Conservation (phyloP, 2,888 invertebrate genomes). For the Trichopoda pennipes region DNA sequence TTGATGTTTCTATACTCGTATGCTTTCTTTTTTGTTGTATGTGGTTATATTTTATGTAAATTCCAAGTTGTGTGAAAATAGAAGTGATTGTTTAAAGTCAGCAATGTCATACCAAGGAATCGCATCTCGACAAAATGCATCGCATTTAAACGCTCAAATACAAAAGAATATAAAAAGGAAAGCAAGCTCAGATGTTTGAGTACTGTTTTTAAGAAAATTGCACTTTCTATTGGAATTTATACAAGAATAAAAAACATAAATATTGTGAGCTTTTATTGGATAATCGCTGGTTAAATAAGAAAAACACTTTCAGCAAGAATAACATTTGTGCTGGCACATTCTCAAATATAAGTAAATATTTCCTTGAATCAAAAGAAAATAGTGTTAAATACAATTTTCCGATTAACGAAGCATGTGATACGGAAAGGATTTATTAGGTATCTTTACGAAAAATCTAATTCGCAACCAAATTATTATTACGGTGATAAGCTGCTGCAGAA, state of each 20-base stretch:
- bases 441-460: no score
- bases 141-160: conserved; percentile 32
- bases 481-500: no score
- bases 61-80: conserved; percentile 79
- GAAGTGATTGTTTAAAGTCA: conserved; percentile 79
- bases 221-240: conserved; percentile 1
- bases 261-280: conserved; percentile 54
- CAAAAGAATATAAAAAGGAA: conserved; percentile 5
- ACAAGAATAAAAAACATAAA: conserved; percentile 7
- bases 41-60: conserved; percentile 79
- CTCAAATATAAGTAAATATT: background rate
- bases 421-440: no score
- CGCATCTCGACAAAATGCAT: conserved; percentile 32
- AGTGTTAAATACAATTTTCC: no score
- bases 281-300: conserved; percentile 63
- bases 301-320: conserved; percentile 58
- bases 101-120: conserved; percentile 75
- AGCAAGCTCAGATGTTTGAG: conserved; percentile 29
- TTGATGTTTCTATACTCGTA: conserved; percentile 18
- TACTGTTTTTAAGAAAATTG: conserved; percentile 57
- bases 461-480: no score
- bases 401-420: no score
- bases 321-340: conserved; percentile 27
- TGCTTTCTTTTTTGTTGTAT: conserved; percentile 20
- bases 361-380: no score